A percentile compares a stretch with the other conserved stretches of the same genome.
These are phyloP conservation scores for Phalangium opilio DNA, from an alignment of 2,888 invertebrate species.

Conservation along the genomic window DNA sequence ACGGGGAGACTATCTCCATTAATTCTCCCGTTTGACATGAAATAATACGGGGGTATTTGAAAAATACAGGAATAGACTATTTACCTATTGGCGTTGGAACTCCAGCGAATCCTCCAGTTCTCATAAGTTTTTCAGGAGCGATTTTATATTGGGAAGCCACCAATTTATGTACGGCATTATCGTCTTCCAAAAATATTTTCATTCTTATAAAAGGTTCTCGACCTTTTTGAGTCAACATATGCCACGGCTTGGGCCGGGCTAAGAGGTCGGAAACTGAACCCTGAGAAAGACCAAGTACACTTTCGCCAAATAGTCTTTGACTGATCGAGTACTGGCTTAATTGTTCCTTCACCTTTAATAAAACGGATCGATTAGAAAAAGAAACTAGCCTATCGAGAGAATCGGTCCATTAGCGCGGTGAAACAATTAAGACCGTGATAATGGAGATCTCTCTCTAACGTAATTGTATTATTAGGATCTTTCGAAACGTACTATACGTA, in stretches of 20 bases:
- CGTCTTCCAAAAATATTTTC: constrained; percentile 95
- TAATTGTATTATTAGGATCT: no score
- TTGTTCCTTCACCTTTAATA: constrained; percentile 64
- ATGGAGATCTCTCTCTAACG: no score
- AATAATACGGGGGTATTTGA: background rate
- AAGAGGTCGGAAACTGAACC: constrained; percentile 94
- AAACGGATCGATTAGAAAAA: background rate
- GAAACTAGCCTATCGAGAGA: no score
- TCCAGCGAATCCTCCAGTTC: constrained; percentile 40
- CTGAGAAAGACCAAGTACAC: constrained; percentile 87
- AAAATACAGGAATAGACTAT: background rate
- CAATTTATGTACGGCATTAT: constrained; percentile 83
- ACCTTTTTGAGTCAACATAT: constrained; percentile 94
- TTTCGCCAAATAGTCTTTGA: constrained; percentile 94
- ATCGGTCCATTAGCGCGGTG: no score
- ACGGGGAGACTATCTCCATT: no score
- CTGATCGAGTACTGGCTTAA: constrained; percentile 91
- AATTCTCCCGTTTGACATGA: no score
- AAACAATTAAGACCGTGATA: no score
- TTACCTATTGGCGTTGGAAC: constrained; percentile 13
- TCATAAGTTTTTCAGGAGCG: constrained; percentile 91
- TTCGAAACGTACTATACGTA: constrained; percentile 23
- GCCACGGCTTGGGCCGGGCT: constrained; percentile 97
- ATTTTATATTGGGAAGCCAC: constrained; percentile 97
- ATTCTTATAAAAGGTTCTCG: constrained; percentile 92